A percentile compares a stretch with the other conserved stretches of the same genome.
Conservation (phyloP, 1,140 invertebrate species). For the roundworm (Caenorhabditis elegans) region DNA sequence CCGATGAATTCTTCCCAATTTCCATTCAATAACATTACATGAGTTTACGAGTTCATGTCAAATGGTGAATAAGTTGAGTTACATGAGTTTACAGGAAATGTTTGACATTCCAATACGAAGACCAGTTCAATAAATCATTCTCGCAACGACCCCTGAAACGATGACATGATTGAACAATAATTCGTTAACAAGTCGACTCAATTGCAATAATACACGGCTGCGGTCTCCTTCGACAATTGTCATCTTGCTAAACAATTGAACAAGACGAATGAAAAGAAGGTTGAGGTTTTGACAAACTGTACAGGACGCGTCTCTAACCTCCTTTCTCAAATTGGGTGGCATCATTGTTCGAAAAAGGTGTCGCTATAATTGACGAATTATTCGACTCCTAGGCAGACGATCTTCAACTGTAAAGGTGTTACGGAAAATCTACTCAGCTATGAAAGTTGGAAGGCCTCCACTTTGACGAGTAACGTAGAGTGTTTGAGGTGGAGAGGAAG, state of each 20-base stretch:
- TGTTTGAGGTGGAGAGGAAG: not conserved
- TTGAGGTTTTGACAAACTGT: constrained; percentile 18
- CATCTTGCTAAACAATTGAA: constrained; percentile 23
- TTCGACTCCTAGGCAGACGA: not conserved
- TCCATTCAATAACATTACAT: not conserved
- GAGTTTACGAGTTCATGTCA: constrained; percentile 4
- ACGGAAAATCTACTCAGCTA: constrained; percentile 25
- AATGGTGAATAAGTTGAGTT: not conserved
- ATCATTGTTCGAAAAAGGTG: constrained; percentile 14
- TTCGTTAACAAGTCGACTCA: constrained; percentile 26
- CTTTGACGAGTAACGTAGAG: not conserved
- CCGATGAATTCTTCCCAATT: not conserved
- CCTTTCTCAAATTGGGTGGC: constrained; percentile 31
- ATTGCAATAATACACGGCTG: constrained; percentile 18
- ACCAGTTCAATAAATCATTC: constrained; percentile 33
- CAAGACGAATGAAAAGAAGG: not conserved
- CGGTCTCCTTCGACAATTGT: not conserved
- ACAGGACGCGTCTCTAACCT: not conserved
- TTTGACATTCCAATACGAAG: constrained; percentile 3
- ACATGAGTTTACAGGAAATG: not conserved
- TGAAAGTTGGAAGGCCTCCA: not conserved
- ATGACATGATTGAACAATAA: constrained; percentile 30
- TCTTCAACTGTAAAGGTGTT: not conserved
- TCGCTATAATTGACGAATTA: constrained; percentile 32
- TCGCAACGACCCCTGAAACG: not conserved